Conservation (phyloP, 2,113 vertebrate species). For the Vicugna pacos region DNA sequence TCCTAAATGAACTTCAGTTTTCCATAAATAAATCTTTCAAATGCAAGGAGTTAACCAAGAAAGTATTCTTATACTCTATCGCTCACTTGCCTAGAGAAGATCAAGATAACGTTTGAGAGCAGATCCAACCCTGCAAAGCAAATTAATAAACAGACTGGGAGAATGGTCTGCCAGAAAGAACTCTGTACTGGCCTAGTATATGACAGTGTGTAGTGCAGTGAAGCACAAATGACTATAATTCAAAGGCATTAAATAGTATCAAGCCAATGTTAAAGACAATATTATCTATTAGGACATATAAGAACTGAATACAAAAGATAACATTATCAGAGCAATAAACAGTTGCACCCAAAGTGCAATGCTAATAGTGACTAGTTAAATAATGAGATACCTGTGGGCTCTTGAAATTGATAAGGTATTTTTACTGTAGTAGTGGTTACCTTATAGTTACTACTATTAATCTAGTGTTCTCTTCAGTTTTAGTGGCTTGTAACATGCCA, state of each 20-base stretch:
- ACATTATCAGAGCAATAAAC: not conserved
- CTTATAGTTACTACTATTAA: not conserved
- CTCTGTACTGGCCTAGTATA: not conserved
- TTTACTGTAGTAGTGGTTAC: not conserved
- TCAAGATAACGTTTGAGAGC: not conserved
- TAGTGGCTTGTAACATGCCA: not conserved
- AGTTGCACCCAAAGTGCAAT: not conserved
- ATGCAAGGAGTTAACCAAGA: not conserved
- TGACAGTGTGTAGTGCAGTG: not conserved
- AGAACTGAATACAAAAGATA: constrained; percentile 23
- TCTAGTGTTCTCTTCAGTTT: not conserved
- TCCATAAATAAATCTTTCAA: constrained; percentile 37
- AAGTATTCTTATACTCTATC: not conserved
- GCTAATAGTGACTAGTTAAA: not conserved
- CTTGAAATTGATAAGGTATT: not conserved
- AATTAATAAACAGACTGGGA: not conserved
- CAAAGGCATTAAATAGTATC: not conserved
- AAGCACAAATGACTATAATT: constrained; percentile 1
- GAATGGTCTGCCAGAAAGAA: not conserved
- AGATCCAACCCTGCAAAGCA: not conserved
- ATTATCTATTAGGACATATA: not conserved
- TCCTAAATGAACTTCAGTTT: not conserved
- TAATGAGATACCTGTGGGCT: not conserved
- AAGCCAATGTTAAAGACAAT: not conserved
- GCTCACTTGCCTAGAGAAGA: not conserved